Base-by-base conservation (phyloP, 2,113 vertebrate genomes). In the Beaufortia kweichowensis region DNA sequence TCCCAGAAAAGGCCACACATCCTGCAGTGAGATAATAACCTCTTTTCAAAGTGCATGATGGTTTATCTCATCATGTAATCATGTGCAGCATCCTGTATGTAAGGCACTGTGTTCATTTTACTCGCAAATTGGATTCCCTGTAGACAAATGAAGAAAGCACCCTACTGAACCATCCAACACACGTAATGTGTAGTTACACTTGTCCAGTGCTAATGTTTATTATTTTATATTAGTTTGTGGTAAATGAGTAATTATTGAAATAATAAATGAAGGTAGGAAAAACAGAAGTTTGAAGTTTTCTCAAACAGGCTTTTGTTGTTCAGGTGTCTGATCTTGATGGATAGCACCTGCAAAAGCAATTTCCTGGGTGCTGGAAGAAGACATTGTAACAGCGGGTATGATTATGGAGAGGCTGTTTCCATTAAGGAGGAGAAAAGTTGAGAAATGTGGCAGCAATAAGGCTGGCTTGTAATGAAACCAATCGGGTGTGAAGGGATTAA, bases 261-360 rank as follows among this genome's bases (percentile, higher is more conserved):
- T 1, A 73, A 53, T 53, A 2, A 53, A 53, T 53, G 48, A 53
- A 53, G 48, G 6, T 6, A 53, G 19, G 48, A 53, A 53, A n/a
- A 6, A 53, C 5, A 19, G 48, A 53, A n/a, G 48, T 50, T 50
- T 19, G 19, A 50, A 28, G 11, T 70, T 66, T 73, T 74, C 33
- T 35, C 35, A 67, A 78, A 68, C 57, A 75, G n/a, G 73, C 69
- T 69, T 78, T 66, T 60, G 48, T 79, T 80, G 23, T 67, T 76
- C 50, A 77, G 59, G 43, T 77, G 78, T 83, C 75, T 75, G 11
- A 70, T 75, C 31, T 78, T 82, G 83, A 84, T 77, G 75, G 75
- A 84, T 81, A 67, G 50, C 41, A 67, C 70, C 75, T 62, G 80
- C 26, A 69, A 80, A 84, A 75, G 70, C 80, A 82, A 84, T 84